A percentile compares a stretch with the other conserved stretches of the same genome.
Conservation (phyloP, 2,888 invertebrate species). For the Lordiphosa fenestrarum region DNA sequence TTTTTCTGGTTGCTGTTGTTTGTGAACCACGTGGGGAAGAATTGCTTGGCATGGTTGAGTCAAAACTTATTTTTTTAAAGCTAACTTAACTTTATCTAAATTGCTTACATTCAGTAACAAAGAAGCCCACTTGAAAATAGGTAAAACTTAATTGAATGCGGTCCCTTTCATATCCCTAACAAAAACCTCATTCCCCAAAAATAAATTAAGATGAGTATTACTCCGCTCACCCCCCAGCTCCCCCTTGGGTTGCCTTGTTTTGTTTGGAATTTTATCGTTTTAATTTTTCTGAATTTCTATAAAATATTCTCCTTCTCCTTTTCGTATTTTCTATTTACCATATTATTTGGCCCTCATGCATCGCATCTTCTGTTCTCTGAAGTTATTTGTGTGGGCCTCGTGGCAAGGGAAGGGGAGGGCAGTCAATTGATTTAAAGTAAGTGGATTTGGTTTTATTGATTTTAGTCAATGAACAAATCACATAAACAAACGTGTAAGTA, state of each 20-base stretch:
- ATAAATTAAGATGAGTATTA: not conserved
- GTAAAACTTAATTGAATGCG: not conserved
- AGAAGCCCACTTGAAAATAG: constrained; percentile 18
- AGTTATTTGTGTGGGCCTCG: constrained; percentile 24
- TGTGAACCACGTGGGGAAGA: not conserved
- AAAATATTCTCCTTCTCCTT: constrained; percentile 35
- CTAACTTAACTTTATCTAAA: too few species aligned
- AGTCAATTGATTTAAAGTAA: constrained; percentile 59
- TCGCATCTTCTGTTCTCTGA: constrained; percentile 1
- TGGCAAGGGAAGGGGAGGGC: constrained; percentile 3
- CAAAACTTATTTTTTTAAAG: too few species aligned
- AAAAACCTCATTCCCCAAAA: constrained; percentile 6
- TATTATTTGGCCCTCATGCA: constrained; percentile 29
- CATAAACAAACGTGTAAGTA: constrained; percentile 8
- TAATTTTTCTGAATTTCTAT: constrained; percentile 42
- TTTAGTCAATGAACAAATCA: constrained; percentile 35
- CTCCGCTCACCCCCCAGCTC: not conserved
- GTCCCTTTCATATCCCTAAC: constrained; percentile 1
- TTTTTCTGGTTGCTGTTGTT: constrained; percentile 2
- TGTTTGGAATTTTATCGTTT: constrained; percentile 27
- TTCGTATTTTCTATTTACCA: constrained; percentile 16
- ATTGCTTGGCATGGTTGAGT: too few species aligned
- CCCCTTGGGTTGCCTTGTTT: constrained; percentile 24
- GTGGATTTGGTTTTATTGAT: constrained; percentile 65
- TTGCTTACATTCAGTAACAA: too few species aligned